Conservation (phyloP, 2,113 vertebrate genomes). For the Pogonocichla stellata region DNA sequence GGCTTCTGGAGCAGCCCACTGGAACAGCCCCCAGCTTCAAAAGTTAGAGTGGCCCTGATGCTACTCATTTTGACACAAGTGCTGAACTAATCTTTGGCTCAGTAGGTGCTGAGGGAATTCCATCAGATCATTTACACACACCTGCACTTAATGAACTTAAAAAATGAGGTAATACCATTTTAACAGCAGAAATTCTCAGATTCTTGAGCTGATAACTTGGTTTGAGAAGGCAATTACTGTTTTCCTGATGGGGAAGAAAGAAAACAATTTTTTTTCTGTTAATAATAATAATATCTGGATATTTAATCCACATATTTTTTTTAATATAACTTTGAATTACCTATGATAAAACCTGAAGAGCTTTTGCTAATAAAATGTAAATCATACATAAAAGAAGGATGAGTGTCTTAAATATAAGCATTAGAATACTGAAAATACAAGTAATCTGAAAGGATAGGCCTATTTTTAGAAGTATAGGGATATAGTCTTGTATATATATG, state of each 20-base stretch:
- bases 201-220: slow-evolving; percentile 11
- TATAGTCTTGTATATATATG: not conserved
- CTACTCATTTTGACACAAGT: not conserved
- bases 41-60: not conserved
- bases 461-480: not conserved
- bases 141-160: not conserved
- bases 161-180: not conserved
- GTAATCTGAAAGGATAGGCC: not conserved
- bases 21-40: not conserved
- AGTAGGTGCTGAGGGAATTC: slow-evolving; percentile 20
- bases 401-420: not conserved
- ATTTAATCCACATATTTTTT: not conserved
- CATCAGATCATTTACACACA: not conserved
- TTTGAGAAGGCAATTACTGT: not conserved
- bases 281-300: not conserved
- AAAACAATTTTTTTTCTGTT: not conserved
- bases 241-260: not conserved
- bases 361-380: not conserved
- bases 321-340: not conserved
- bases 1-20: not conserved
- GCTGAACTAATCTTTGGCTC: not conserved
- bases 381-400: not conserved
- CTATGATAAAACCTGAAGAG: not conserved
- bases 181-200: slow-evolving; percentile 8
- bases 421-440: not conserved